Conservation (phyloP, 2,888 invertebrate genomes). For the Molorchus minor region DNA sequence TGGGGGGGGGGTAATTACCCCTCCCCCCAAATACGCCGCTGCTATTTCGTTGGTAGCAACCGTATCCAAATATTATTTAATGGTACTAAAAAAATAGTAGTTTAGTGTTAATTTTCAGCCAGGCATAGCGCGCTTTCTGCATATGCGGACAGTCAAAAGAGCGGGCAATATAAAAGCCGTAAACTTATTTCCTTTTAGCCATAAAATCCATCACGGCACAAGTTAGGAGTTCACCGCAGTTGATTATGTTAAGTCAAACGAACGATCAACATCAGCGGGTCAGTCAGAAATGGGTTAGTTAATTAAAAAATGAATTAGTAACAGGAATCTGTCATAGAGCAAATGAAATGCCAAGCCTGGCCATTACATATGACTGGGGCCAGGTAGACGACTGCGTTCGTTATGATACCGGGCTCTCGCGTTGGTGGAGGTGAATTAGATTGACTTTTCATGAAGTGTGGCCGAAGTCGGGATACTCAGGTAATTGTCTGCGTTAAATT, state of each 20-base stretch:
- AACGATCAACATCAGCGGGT: conserved; percentile 52
- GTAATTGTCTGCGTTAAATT: conserved; percentile 59
- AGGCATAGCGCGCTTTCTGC: no score
- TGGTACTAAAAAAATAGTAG: no score
- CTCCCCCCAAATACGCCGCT: no score
- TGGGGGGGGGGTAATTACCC: no score
- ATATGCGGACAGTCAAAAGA: no score
- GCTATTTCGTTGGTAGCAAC: no score
- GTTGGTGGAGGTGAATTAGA: conserved; percentile 54
- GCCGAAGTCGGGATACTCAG: conserved; percentile 45
- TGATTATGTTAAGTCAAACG: conserved; percentile 44
- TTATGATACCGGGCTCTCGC: conserved; percentile 41
- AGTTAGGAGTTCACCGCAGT: conserved; percentile 45
- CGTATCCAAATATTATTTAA: no score
- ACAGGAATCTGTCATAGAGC: conserved; percentile 62
- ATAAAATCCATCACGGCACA: conserved; percentile 52
- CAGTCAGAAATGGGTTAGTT: conserved; percentile 55
- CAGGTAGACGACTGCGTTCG: conserved; percentile 49
- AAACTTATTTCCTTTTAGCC: conserved; percentile 42
- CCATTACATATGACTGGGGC: conserved; percentile 54
- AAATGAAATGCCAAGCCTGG: conserved; percentile 62
- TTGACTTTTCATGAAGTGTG: conserved; percentile 56
- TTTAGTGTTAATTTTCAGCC: no score
- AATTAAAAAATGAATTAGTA: conserved; percentile 63
- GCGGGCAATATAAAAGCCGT: conserved; percentile 14